phyloP scores from a whole-genome alignment of 2,797 vertebrate genomes.

The Hybognathus amarus region DNA sequence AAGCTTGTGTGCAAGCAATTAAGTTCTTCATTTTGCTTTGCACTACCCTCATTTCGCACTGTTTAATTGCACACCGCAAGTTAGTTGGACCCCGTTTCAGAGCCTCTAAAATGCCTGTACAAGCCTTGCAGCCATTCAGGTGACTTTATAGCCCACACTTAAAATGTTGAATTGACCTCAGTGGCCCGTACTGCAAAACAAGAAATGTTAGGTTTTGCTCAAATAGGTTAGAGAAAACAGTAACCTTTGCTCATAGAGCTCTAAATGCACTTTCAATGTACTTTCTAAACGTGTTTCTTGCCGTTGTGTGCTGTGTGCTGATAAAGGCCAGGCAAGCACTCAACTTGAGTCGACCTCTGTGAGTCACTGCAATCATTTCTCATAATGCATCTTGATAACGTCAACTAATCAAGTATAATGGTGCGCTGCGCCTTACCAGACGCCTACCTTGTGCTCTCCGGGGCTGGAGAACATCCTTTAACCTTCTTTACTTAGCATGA shows the following conservation, averaged over 20 bases:
- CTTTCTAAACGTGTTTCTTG: slow-evolving; percentile 13
- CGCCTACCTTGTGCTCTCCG: slow-evolving; percentile 1
- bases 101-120: background rate
- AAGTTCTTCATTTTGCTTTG: background rate
- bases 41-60: background rate
- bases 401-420: slow-evolving; percentile 38
- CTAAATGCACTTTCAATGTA: slow-evolving; percentile 12
- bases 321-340: slow-evolving; percentile 28
- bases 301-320: slow-evolving; percentile 19
- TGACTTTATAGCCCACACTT: background rate
- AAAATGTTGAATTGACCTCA: slow-evolving; percentile 28
- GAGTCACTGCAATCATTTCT: slow-evolving; percentile 37
- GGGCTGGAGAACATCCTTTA: slow-evolving; percentile 19
- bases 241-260: slow-evolving; percentile 15
- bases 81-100: background rate
- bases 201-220: slow-evolving; percentile 4
- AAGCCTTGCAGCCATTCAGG: background rate
- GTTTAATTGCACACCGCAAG: background rate
- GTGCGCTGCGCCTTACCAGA: background rate
- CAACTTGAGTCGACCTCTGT: slow-evolving; percentile 22
- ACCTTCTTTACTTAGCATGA: slow-evolving; percentile 9
- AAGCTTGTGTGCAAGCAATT: background rate
- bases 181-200: slow-evolving; percentile 11
- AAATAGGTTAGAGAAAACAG: slow-evolving; percentile 21
- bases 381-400: slow-evolving; percentile 33